Base-by-base conservation (phyloP, 2,113 vertebrate species). In the Callospermophilus lateralis region DNA sequence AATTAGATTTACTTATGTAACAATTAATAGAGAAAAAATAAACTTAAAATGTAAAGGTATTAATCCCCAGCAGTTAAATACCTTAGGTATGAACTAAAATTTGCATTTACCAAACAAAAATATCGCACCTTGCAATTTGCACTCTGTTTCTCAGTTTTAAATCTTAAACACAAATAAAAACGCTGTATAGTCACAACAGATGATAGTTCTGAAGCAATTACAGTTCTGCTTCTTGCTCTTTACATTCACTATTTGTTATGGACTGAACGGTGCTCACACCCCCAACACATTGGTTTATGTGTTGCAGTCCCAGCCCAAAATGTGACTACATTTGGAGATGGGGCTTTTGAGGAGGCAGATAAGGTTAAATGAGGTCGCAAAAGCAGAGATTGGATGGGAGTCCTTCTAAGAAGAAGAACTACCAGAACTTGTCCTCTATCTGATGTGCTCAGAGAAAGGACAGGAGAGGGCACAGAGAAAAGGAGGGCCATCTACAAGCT, bases 91-190 rank as follows among this genome's bases (percentile, higher is more conserved):
- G 34, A 92, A 77, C 17, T 86, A 73, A 78, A 77, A 67, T 85
- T 92, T 96, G 9, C 24, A 51, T 84, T 68, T 84, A 37, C 13
- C 45, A 51, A 85, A 45, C 55, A 86, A 83, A 94, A 95, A 42
- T 34, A 90, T n/a, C 26, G 63, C 4, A 4, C 26, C 42, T 89
- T 84, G 61, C 37, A 74, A 45, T 32, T 80, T 91, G 58, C 9
- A 48, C 8, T 51, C 12, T 39, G 16, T 70, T 90, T 65, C 22
- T 87, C 73, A 90, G 34, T 88, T 94, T 93, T 48, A 84, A 63
- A 96, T 67, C 73, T 95, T 84, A 90, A 88, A 24, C 61, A 72
- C 32, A 73, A 73, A 76, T 30, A 17, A 34, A 78, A 85, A 20
- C 28, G 8, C 45, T n/a, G 2, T 28, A 16, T 2, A 42, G 51